Percentiles rank a stretch among this genome's conserved stretches.
These are phyloP conservation scores for Drosophila murphyi DNA, from an alignment of 1,140 invertebrate species.

Conservation along the genomic window DNA sequence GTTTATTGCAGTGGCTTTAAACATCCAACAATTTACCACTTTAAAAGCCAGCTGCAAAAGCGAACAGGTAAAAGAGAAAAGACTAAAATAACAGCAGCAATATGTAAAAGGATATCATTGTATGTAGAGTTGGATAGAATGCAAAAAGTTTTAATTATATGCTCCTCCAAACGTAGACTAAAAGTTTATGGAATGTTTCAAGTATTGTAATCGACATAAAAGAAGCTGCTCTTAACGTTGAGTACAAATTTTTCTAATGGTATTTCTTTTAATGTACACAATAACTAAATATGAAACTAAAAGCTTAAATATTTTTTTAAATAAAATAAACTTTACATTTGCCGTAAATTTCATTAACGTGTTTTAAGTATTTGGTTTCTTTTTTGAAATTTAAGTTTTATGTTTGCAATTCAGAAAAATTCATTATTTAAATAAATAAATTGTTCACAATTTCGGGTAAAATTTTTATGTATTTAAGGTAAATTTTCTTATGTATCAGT, in stretches of 20 bases:
- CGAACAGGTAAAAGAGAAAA: background rate
- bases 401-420: no score
- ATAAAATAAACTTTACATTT: background rate
- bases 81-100: background rate
- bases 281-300: background rate
- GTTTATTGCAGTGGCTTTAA: constrained; percentile 19
- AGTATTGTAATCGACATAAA: constrained; percentile 1
- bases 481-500: no score
- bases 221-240: background rate
- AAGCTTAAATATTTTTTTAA: background rate
- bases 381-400: no score
- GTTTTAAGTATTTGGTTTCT: background rate
- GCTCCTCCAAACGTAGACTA: background rate
- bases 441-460: no score
- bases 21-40: constrained; percentile 8
- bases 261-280: background rate
- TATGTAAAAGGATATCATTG: background rate
- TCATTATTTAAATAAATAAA: no score
- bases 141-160: background rate
- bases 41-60: background rate
- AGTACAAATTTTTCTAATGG: background rate
- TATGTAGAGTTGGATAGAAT: background rate
- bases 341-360: background rate
- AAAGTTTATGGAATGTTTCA: background rate
- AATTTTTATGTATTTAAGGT: no score